Evolutionary conservation across 2,888 invertebrate species (phyloP), one percentile per base, ranked within the genome.

Genomic region (Gymnoscelis rufifasciata): DNA sequence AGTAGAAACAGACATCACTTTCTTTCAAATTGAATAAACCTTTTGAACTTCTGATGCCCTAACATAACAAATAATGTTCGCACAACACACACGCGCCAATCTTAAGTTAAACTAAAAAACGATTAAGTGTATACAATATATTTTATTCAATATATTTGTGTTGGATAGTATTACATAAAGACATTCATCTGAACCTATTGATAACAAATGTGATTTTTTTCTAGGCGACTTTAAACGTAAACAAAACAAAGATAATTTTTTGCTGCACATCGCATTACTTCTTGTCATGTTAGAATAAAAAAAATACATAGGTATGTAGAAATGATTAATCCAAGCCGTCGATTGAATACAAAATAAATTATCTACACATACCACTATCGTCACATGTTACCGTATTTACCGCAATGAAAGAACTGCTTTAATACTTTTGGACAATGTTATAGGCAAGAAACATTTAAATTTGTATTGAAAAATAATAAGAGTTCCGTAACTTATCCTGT

Each of bases 81-180:
- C 2, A 19, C 5, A 3, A 3, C 5, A 3, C 12, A 28, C 27
- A 26, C 29, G 40, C 40, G 36, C 24, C 40, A 13, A 23, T 29
- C 27, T 36, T n/a, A n/a, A 2, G 19, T 12, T 10, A 11, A 14
- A 46, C 24, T 37, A 43, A 43, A 47, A 40, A 15, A 15, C 10
- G 7, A 6, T 19, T 10, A 15, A 7, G 10, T 15, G 6, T 33
- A 15, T 19, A 35, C 7, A 23, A 35, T 23, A 35, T 30, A 39
- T 24, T 38, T 35, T 41, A 44, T 31, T 41, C 14, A 26, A 39
- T 45, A 43, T 35, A 51, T 51, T n/a, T 31, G 14, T 23, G 19
- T 19, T 10, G 19, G 19, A 10, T 19, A 11, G 51, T 51, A 51
- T 47, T 54, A 38, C 37, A 45, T 44, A 40, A 7, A 29, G 39